Percentiles rank a stretch among this genome's conserved stretches.
These are phyloP conservation scores for Zaprionus davidi DNA, from an alignment of 1,140 invertebrate species.

Conservation along the genomic window DNA sequence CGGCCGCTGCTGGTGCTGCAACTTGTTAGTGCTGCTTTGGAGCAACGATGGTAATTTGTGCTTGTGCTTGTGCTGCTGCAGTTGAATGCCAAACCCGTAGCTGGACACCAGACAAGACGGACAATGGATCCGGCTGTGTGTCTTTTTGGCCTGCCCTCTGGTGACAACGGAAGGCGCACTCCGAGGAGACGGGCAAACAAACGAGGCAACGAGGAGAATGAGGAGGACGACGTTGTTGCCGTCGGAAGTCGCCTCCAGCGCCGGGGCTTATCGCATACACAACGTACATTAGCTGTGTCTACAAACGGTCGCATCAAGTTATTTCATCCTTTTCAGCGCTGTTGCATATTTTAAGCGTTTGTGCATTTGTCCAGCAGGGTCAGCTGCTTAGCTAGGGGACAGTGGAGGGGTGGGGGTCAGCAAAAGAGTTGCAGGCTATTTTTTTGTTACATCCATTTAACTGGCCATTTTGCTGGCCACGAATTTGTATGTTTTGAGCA, in stretches of 20 bases:
- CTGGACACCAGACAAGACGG: background rate
- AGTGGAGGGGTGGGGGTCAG: background rate
- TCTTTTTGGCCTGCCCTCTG: conserved; percentile 3
- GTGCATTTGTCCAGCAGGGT: background rate
- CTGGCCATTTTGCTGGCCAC: conserved; percentile 2
- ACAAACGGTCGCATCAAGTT: conserved; percentile 6
- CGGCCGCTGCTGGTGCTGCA: background rate
- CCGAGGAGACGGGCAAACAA: background rate
- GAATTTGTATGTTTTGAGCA: conserved; percentile 6
- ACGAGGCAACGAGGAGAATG: background rate
- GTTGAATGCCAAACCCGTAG: background rate
- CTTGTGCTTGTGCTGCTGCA: background rate
- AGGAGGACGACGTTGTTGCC: no score
- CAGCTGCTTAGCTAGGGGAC: no score
- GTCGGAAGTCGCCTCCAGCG: conserved; percentile 1
- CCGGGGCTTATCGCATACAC: conserved; percentile 3
- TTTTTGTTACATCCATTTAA: conserved; percentile 1
- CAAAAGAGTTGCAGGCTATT: background rate
- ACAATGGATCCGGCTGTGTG: background rate
- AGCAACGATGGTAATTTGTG: conserved; percentile 4
- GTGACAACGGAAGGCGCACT: background rate
- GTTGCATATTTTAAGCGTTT: conserved; percentile 4
- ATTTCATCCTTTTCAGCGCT: conserved; percentile 6
- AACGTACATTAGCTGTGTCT: conserved; percentile 2
- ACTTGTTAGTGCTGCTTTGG: background rate